Evolutionary conservation across 1,140 invertebrate genomes (phyloP), one percentile per base, ranked within the genome.

Genomic region (Notospermus geniculatus): DNA sequence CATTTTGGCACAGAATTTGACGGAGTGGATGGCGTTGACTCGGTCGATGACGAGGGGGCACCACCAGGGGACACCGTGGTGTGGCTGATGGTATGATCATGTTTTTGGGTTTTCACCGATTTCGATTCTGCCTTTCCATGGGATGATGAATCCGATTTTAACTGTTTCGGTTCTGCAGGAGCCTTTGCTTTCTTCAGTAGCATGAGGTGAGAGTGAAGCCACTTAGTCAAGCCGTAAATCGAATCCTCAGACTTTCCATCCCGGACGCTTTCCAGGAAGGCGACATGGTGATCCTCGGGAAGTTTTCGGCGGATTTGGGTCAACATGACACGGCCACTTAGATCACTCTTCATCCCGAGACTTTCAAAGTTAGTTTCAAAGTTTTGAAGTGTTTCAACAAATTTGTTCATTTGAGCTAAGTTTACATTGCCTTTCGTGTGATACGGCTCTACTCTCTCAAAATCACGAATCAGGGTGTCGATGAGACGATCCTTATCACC

Each of bases 331-430:
- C 25, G n/a, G 5, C 46, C 25, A 50, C 25, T 50, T 5, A 50
- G 46, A 9, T 27, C 46, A 9, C 5, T 5, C n/a, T 5, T 27
- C n/a, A 50, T 27, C 4, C 25, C 46, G 4, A 50, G n/a, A n/a
- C 5, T 7, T 27, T 27, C 46, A n/a, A 50, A 23, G 9, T 50
- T 5, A 27, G 46, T 50, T n/a, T 5, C 4, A 27, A 50, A 50
- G 46, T 50, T 50, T n/a, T 50, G 46, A 7, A 50, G 46, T 9
- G 19, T 19, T 50, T 50, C 46, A 27, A 50, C 46, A n/a, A 50
- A 50, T 50, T n/a, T 5, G 9, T 5, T 5, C 46, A 50, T 50
- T 5, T 50, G n/a, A 9, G 5, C 19, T 5, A 50, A 5, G 25
- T 50, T 50, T 27, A 50, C n/a, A 23, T 27, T 5, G 9, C 46